These are phyloP conservation scores for Heliocidaris tuberculata DNA, from an alignment of 35 echinoderm and acorn worm species.

Conservation along the genomic window DNA sequence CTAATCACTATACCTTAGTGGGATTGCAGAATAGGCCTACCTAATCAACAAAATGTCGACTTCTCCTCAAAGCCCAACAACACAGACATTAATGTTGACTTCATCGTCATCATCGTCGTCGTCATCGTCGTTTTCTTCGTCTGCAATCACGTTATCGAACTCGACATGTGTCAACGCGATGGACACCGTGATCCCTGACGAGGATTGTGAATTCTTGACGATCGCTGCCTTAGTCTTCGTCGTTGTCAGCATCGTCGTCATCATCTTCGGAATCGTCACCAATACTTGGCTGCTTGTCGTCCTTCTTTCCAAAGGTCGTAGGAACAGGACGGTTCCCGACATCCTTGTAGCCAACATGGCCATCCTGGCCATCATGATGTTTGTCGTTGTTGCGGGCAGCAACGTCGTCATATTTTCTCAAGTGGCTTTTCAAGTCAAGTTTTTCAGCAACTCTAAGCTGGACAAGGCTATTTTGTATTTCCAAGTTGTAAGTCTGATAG, in stretches of 20 bases:
- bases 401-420: neutral
- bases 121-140: neutral
- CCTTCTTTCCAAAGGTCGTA: neutral
- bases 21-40: too few relatives aligned
- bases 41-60: neutral
- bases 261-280: neutral
- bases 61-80: neutral
- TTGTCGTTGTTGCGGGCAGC: neutral
- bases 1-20: too few relatives aligned
- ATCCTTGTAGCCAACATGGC: conserved; percentile 2
- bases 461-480: conserved; percentile 15
- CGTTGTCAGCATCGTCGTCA: neutral
- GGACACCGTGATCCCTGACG: neutral
- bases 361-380: neutral
- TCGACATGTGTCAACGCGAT: neutral
- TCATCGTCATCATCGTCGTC: neutral
- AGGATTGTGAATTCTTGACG: neutral
- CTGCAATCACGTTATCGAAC: neutral
- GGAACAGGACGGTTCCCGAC: neutral
- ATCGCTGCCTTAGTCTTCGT: neutral
- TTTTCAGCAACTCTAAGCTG: neutral
- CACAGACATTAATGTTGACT: neutral
- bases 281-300: neutral
- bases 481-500: neutral
- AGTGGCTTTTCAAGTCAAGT: neutral